Conservation (phyloP, 2,113 vertebrate species). For the Macquaria australasica region DNA sequence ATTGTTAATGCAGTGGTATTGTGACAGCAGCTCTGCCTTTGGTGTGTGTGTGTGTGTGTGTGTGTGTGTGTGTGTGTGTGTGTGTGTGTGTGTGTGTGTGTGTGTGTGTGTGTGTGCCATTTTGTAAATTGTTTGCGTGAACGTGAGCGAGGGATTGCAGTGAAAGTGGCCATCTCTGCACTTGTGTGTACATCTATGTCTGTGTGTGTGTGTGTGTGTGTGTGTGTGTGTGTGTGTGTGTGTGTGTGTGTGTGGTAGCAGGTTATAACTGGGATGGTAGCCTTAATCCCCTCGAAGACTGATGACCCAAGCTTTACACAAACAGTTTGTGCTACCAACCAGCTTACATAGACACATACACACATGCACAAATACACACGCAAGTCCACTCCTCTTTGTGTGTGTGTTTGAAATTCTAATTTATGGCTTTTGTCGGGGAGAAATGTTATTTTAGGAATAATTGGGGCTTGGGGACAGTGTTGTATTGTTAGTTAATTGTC, state of each 20-base stretch:
- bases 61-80: slow-evolving; percentile 4
- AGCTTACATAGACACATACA: not conserved
- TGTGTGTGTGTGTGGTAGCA: slow-evolving; percentile 19
- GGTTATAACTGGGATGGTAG: slow-evolving; percentile 49
- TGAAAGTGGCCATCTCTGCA: slow-evolving; percentile 13
- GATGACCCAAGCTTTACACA: slow-evolving; percentile 60
- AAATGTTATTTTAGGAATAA: slow-evolving; percentile 65
- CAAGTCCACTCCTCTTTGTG: not conserved
- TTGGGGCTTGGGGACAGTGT: slow-evolving; percentile 56
- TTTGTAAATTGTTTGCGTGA: slow-evolving; percentile 12
- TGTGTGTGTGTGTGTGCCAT: slow-evolving; percentile 4
- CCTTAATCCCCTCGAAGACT: slow-evolving; percentile 65
- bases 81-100: slow-evolving; percentile 2
- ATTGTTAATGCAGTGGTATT: slow-evolving; percentile 4
- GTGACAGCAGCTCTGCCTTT: slow-evolving; percentile 16
- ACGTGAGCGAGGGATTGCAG: slow-evolving; percentile 16
- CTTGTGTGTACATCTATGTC: not conserved
- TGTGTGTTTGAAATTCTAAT: slow-evolving; percentile 36
- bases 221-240: slow-evolving; percentile 16
- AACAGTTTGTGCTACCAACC: slow-evolving; percentile 33
- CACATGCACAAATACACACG: not conserved
- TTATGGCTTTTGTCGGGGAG: slow-evolving; percentile 46
- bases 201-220: not conserved
- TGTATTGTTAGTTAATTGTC: slow-evolving; percentile 50
- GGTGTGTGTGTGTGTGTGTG: slow-evolving; percentile 1